Base-by-base conservation (phyloP, 1,140 invertebrate species). In the Leptopilina clavipes region DNA sequence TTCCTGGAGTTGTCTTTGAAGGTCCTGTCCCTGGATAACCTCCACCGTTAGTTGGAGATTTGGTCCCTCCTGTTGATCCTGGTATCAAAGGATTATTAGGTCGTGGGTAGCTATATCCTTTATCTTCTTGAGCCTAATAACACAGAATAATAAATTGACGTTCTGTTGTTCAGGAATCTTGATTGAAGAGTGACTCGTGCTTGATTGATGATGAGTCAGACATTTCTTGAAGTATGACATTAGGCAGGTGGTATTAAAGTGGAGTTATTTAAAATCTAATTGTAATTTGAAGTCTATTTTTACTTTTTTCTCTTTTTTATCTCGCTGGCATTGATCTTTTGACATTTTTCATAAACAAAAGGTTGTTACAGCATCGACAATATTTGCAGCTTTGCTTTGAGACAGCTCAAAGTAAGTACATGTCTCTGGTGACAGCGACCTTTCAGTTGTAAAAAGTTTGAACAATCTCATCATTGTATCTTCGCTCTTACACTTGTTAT, bases 101-200 rank as follows among this genome's bases (percentile, higher is more conserved):
- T 65, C 86, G 77, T 31, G 88, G 86, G 77, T 90, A 90, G 72
- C 78, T 79, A 74, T 90, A 90, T 54, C 89, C 89, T 71, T 89
- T 85, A 77, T 90, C 89, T 71, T 89, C 85, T 79, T 90, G 84
- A 75, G 88, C 87, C 89, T 89, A 71, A 52, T 78, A 81, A 72
- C 48, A 72, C n/a, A 52, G n/a, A 52, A 17, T 52, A 44, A 52
- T 59, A 78, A 80, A 75, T 1, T 71, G 25, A 65, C 7, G 10
- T 17, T 48, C 48, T 59, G 45, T 80, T 73, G 70, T 17, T 14
- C 25, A 72, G 72, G 71, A 78, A 75, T 52, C 19, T 31, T 17
- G 48, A 52, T 52, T 52, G 48, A 52, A n/a, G 48, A 52, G 48
- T 52, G 22, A 65, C 25, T 7, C 22, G 7, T 12, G n/a, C 22